Evolutionary conservation across 2,797 vertebrate genomes (phyloP).

Genomic region (Decapterus maruadsi): DNA sequence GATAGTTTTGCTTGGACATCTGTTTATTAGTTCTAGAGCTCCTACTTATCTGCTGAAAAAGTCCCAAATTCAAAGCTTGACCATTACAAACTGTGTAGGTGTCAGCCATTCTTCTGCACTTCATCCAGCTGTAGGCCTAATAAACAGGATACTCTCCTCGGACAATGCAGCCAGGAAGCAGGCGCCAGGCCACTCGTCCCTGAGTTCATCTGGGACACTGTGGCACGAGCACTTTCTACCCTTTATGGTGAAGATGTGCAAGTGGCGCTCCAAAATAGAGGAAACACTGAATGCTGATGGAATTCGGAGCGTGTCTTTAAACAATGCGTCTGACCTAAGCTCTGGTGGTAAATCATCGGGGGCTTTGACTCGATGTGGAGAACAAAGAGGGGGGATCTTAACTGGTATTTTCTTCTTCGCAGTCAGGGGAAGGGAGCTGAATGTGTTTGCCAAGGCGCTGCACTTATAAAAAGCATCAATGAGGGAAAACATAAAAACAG

Average conservation of each 20-base stretch:
- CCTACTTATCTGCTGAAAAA: conserved; percentile 44
- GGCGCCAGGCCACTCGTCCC: conserved; percentile 57
- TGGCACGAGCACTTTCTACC: conserved; percentile 54
- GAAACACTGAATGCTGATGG: conserved; percentile 60
- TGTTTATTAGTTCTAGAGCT: conserved; percentile 60
- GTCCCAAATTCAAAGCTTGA: conserved; percentile 33
- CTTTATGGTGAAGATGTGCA: conserved; percentile 57
- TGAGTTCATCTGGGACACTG: conserved; percentile 34
- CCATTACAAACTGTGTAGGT: conserved; percentile 3
- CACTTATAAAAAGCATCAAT: conserved; percentile 42
- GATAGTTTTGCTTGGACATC: conserved; percentile 52
- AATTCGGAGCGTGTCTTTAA: conserved; percentile 51
- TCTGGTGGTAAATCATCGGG: conserved; percentile 63
- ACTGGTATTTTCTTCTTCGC: conserved; percentile 28
- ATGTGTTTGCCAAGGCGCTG: conserved; percentile 14
- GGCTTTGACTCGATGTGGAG: conserved; percentile 42
- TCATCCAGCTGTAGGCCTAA: conserved; percentile 55
- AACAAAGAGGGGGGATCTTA: conserved; percentile 65
- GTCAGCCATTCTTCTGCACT: conserved; percentile 58
- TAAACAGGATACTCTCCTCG: conserved; percentile 78
- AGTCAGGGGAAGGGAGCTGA: conserved; percentile 28
- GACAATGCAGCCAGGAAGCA: conserved; percentile 79
- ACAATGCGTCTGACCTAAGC: conserved; percentile 73
- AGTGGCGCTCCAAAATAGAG: conserved; percentile 56
- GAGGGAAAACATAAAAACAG: conserved; percentile 52